Evolutionary conservation across 1,140 invertebrate species (phyloP), one percentile per base, ranked within the genome.

Genomic region (Zaprionus taronus): DNA sequence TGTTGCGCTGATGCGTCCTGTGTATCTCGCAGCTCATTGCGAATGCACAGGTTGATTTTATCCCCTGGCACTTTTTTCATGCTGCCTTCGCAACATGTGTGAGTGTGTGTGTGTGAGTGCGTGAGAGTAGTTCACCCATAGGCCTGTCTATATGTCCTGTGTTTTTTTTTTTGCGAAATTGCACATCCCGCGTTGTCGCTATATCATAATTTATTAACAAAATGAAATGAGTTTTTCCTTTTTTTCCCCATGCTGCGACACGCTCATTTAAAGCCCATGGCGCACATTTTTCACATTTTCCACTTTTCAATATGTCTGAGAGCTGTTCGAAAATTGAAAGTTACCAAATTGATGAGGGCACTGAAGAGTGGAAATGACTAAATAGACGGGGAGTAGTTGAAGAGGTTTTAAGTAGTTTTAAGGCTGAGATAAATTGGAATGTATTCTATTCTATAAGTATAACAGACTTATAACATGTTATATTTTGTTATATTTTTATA

Each of bases 41-140:
- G 80, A 91, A 91, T 91, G 89, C 89, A 91, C 89, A 91, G 89
- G 89, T 91, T 91, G 89, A 85, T 80, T 90, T 89, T 89, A 85
- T 90, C 81, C 85, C 81, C 81, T 76, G 84, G 49, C 81, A 83
- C 83, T 89, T 87, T 87, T 86, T 87, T 87, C 80, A 83, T 77
- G 74, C 67, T 57, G 47, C 63, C 51, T 49, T 63, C 78, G 57
- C 78, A 55, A 69, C 66, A 67, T 81, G 68, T 60, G 56, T 64
- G 81, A 61, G n/a, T 53, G 14, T 14, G 22, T 17, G 28, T 34
- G 49, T 31, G 12, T 31, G 64, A 64, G 66, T 79, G 70, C 69
- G 67, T 73, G 62, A 67, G 66, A 81, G 68, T 51, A 20, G 11
- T 41, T 49, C 51, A 63, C 49, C n/a, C 38, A 72, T 87, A 80